phyloP scores from a whole-genome alignment of 1,140 invertebrate genomes.

The Callitettix versicolor region DNA sequence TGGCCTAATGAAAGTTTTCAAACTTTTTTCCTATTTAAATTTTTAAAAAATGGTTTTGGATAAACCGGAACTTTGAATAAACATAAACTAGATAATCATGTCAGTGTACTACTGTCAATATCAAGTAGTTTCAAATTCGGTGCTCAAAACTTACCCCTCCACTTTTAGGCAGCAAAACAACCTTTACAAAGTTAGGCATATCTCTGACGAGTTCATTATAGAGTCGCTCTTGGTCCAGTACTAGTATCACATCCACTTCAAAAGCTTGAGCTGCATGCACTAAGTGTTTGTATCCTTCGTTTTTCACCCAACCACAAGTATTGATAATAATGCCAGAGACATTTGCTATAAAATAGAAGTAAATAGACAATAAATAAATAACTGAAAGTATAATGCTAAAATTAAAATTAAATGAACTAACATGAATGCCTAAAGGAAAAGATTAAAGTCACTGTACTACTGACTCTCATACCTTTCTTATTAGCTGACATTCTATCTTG shows the following conservation, averaged over 20 bases:
- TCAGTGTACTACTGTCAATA: no score
- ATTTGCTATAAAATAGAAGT: conserved; percentile 47
- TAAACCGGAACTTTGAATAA: no score
- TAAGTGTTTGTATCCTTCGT: conserved; percentile 70
- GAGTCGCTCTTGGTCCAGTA: conserved; percentile 91
- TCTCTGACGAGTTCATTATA: conserved; percentile 90
- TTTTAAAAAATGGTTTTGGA: no score
- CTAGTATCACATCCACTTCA: conserved; percentile 90
- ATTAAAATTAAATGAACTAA: no score
- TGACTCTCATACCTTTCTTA: conserved; percentile 55
- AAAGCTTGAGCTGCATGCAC: conserved; percentile 84
- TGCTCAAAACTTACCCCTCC: conserved; percentile 73
- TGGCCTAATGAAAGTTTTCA: no score
- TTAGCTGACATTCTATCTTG: conserved; percentile 75
- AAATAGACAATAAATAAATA: no score
- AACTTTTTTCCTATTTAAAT: no score
- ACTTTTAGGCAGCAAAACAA: conserved; percentile 90
- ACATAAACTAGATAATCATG: no score
- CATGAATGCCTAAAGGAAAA: no score
- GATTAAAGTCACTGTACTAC: no score
- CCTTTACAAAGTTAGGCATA: conserved; percentile 85
- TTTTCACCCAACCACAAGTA: conserved; percentile 95
- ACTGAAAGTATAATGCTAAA: no score
- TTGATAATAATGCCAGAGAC: conserved; percentile 94
- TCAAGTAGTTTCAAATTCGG: no score